Base-by-base conservation (phyloP, 2,113 vertebrate genomes). In the Pteropus alecto region DNA sequence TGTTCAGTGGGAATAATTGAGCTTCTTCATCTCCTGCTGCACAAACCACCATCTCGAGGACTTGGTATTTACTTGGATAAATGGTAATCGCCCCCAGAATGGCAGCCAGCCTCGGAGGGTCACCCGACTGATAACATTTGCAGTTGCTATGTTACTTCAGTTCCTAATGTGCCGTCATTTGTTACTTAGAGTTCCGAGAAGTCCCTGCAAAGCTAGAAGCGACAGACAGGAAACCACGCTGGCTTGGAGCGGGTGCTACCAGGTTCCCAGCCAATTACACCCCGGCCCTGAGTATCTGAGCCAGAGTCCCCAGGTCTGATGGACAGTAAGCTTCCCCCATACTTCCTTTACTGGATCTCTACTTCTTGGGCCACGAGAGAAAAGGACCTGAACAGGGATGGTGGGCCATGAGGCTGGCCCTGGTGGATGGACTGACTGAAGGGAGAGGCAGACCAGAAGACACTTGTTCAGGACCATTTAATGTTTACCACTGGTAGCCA, bases 111-210 rank as follows among this genome's bases (percentile, higher is more conserved):
- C 41, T 61, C 63, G 2, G 63, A 73, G 30, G 70, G 71, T 79
- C 90, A 87, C 82, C 87, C 76, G 86, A 93, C 90, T 51, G 86
- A 82, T 56, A 43, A 56, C 70, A 87, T 46, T 71, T 58, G 71
- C 51, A 60, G 76, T 85, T 71, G 82, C 86, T 95, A 63, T 78
- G 86, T 76, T 93, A 93, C 76, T 93, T 77, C 51, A 85, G 70
- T 65, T 82, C 56, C 89, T 85, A 79, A 94, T 88, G 87, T 77
- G 67, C 73, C 33, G 2, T 54, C 67, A n/a, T 84, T 74, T 88
- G 56, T 79, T 93, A 74, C 81, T 58, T 81, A 65, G 65, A 33
- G 58, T 82, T 93, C 24, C 51, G 60, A 56, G 58, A 81, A 74
- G 56, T 88, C 71, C 48, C 88, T 67, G 6, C n/a, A 82, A 81